Percentiles rank a stretch among this genome's conserved stretches.
Evolutionary conservation across 1,140 invertebrate species (phyloP).

Genomic region (Drosophila jambulina): DNA sequence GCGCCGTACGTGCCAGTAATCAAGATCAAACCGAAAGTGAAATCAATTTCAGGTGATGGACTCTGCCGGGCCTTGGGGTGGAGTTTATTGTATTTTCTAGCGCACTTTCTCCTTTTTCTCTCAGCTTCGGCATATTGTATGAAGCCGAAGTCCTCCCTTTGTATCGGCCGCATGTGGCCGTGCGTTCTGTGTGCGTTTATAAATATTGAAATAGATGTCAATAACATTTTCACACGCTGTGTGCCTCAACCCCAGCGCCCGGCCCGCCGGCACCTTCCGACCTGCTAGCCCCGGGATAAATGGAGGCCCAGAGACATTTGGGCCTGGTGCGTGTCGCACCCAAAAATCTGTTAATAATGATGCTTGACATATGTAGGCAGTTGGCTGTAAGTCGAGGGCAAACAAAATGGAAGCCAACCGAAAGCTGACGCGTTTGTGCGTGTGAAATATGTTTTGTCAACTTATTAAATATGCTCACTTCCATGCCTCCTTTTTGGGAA

Average conservation of each 20-base stretch:
- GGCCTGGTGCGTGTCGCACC: slow-evolving; percentile 67
- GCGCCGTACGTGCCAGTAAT: neutral
- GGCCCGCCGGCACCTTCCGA: neutral
- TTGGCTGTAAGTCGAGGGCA: slow-evolving; percentile 42
- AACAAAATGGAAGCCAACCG: slow-evolving; percentile 56
- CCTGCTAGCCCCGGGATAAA: slow-evolving; percentile 25
- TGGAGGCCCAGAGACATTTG: slow-evolving; percentile 27
- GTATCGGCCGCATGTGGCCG: slow-evolving; percentile 10
- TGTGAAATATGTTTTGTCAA: slow-evolving; percentile 83
- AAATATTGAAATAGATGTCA: slow-evolving; percentile 82
- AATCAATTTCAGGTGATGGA: slow-evolving; percentile 33
- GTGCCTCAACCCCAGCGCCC: slow-evolving; percentile 11
- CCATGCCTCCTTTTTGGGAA: slow-evolving; percentile 33
- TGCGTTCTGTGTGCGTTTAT: slow-evolving; percentile 51
- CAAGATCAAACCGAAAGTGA: neutral
- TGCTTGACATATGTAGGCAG: slow-evolving; percentile 75
- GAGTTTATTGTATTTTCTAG: slow-evolving; percentile 13
- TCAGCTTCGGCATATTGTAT: slow-evolving; percentile 30
- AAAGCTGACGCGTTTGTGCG: slow-evolving; percentile 73
- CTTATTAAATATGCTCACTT: slow-evolving; percentile 81
- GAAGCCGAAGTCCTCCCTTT: slow-evolving; percentile 28
- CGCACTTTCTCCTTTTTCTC: neutral
- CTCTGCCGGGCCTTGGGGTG: neutral
- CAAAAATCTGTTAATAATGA: slow-evolving; percentile 81
- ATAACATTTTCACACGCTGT: slow-evolving; percentile 76